Evolutionary conservation across 2,113 vertebrate species (phyloP).

Genomic region (Oncorhynchus keta): DNA sequence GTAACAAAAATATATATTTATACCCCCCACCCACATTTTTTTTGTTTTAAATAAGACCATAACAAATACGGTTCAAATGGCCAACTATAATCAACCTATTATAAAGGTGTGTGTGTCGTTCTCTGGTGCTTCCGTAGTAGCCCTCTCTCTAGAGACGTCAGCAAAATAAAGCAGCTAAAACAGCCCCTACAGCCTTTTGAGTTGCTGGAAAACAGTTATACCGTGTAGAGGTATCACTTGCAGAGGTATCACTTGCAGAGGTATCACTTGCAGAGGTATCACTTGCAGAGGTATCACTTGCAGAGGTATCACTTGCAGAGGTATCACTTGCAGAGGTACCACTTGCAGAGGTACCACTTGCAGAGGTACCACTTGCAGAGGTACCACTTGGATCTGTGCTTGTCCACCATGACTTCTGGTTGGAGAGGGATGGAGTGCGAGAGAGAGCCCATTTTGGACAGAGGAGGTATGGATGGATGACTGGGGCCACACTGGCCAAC

Average conservation of each 20-base stretch:
- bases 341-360: slow-evolving; percentile 1
- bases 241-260: slow-evolving; percentile 1
- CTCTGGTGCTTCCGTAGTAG: neutral
- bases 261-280: slow-evolving; percentile 3
- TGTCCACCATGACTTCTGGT: neutral
- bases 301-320: slow-evolving; percentile 1
- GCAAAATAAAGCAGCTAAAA: slow-evolving; percentile 15
- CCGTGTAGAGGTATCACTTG: slow-evolving; percentile 3
- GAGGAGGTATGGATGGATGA: neutral
- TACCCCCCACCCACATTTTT: no score
- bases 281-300: slow-evolving; percentile 1
- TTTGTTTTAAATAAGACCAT: neutral
- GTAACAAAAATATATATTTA: neutral
- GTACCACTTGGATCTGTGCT: slow-evolving; percentile 16
- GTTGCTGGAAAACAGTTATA: slow-evolving; percentile 28
- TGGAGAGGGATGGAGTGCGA: neutral
- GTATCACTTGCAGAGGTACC: neutral
- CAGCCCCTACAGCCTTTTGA: slow-evolving; percentile 37
- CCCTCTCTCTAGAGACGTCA: neutral
- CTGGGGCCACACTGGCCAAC: neutral
- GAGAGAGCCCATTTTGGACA: neutral
- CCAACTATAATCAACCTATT: neutral
- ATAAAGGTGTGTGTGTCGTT: neutral
- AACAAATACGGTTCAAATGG: slow-evolving; percentile 10
- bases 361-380: neutral